Evolutionary conservation across 2,113 vertebrate genomes (phyloP), one percentile per base, ranked within the genome.

Genomic region (Rhea pennata): DNA sequence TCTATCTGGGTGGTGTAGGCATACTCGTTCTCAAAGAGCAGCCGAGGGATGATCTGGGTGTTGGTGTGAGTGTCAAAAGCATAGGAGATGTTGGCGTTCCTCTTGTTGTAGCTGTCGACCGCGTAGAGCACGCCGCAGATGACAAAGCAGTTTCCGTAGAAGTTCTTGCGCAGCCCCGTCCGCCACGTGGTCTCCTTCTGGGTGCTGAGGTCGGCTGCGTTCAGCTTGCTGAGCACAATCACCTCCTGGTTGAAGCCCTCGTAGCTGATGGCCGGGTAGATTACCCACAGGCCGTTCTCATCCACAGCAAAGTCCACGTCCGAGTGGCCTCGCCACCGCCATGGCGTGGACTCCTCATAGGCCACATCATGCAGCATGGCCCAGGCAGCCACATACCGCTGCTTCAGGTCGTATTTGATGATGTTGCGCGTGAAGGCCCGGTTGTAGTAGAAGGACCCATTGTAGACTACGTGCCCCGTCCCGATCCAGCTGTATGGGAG

Each of bases 21-120:
- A 1, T 99, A 99, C 94, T 99, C 99, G 3, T 99, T 99, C 96
- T 98, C 99, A 65, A 99, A 99, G 42, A 99, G 99, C 97, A 99
- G 98, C 82, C 99, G 98, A 48, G 99, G 99, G 86, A 98, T 97
- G 95, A 99, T 99, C 97, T 99, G 99, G 1, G 99, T 99, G 97
- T 99, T 99, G 94, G 99, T 99, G 98, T 99, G 99, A 0, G 99
- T 99, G 98, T 99, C 99, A 2, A 99, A 99, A 93, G 99, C 99
- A 0, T 99, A 99, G 44, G 99, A 99, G 97, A 99, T 98, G 95
- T 99, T 99, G 96, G 99, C 99, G 0, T 99, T 98, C 74, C 96
- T 98, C 92, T 98, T 98, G 95, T 99, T 98, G 96, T 98, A 98
- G 98, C 99, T 99, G 97, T 99, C 99, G 3, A 99, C 99, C 0